phyloP scores from a whole-genome alignment of 2,113 vertebrate species.

The Odontophorus gujanensis region DNA sequence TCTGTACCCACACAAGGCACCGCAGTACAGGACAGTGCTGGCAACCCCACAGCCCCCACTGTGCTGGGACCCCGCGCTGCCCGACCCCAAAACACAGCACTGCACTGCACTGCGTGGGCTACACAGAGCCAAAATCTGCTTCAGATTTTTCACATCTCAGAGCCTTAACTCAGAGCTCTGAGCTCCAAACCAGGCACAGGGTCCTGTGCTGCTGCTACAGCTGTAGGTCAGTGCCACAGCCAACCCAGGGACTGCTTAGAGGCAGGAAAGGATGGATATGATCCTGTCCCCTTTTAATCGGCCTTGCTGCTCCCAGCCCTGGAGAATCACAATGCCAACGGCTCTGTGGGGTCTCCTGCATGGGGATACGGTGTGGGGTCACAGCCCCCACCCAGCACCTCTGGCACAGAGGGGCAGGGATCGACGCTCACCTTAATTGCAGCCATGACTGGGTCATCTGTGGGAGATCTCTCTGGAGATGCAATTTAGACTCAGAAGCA shows the following conservation, averaged over 20 bases:
- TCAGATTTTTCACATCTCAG: constrained; percentile 4
- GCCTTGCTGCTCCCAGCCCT: background rate
- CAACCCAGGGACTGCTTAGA: constrained; percentile 34
- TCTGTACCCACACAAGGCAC: background rate
- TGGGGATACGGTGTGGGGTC: background rate
- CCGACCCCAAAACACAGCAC: too few relatives aligned
- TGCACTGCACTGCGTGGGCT: background rate
- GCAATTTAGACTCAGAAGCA: constrained; percentile 38
- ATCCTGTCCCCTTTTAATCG: constrained; percentile 41
- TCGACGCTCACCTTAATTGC: background rate
- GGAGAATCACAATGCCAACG: background rate
- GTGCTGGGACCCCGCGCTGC: background rate
- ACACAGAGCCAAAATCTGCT: background rate
- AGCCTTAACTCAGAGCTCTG: constrained; percentile 49
- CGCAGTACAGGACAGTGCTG: background rate
- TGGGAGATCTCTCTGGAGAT: constrained; percentile 17
- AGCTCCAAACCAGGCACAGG: constrained; percentile 37
- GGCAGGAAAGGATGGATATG: background rate
- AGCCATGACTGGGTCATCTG: background rate
- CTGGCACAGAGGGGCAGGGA: rapidly evolving
- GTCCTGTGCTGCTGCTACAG: constrained; percentile 13
- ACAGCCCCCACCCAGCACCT: too few relatives aligned
- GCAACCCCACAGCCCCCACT: background rate
- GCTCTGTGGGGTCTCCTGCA: background rate
- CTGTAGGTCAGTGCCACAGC: constrained; percentile 61